A percentile compares a stretch with the other conserved stretches of the same genome.
These are phyloP conservation scores for Pseudeuparius sepicola DNA, from an alignment of 2,888 invertebrate genomes.

Conservation along the genomic window DNA sequence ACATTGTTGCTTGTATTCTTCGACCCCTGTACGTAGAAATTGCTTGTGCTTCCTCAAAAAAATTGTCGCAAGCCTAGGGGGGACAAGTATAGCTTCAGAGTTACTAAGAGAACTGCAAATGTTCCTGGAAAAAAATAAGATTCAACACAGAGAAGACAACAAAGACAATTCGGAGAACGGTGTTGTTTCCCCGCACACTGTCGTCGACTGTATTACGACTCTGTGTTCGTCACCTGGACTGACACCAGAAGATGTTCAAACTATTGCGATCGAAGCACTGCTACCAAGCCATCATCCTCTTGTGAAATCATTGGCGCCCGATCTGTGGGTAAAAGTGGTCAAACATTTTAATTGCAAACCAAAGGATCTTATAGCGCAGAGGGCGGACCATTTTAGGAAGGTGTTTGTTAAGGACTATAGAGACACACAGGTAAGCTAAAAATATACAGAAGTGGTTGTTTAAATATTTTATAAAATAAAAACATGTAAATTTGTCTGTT, in stretches of 20 bases:
- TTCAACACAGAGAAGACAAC: conserved; percentile 37
- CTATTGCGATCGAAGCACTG: conserved; percentile 56
- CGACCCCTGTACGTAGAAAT: conserved; percentile 50
- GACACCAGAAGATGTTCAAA: conserved; percentile 44
- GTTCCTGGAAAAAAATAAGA: conserved; percentile 55
- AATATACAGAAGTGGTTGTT: neutral
- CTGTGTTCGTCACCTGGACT: conserved; percentile 37
- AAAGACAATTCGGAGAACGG: conserved; percentile 40
- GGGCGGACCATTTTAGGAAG: conserved; percentile 48
- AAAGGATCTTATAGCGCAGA: conserved; percentile 48
- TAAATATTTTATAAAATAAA: neutral
- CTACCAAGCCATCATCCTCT: conserved; percentile 68
- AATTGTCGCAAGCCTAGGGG: conserved; percentile 46
- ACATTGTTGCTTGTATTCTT: conserved; percentile 50
- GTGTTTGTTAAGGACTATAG: conserved; percentile 49
- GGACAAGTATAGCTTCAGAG: conserved; percentile 50
- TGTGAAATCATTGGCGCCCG: conserved; percentile 45
- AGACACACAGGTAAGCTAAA: conserved; percentile 28
- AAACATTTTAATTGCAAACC: conserved; percentile 49
- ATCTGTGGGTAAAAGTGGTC: conserved; percentile 61
- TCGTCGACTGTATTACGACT: conserved; percentile 37
- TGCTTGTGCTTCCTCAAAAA: conserved; percentile 51
- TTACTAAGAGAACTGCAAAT: conserved; percentile 57
- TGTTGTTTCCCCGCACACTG: conserved; percentile 39
- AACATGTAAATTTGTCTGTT: too few relatives aligned